Evolutionary conservation across 2,113 vertebrate species (phyloP), one percentile per base, ranked within the genome.

Genomic region (Amphiprion ocellaris): DNA sequence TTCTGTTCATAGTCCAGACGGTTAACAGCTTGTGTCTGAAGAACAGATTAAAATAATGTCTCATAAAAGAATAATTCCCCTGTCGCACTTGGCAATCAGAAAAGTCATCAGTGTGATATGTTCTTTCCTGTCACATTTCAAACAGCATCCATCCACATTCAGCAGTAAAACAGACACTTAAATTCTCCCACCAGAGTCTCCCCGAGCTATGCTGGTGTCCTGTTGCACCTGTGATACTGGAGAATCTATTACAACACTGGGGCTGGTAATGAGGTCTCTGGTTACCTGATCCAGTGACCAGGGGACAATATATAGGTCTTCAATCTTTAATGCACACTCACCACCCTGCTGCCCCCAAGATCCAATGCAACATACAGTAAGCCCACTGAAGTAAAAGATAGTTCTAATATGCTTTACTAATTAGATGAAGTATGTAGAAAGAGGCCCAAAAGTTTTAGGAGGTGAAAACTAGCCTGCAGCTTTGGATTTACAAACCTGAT

Each of bases 221-320:
- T 19, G 54, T 92, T 90, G 60, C 85, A 67, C 61, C 65, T 49
- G 63, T 21, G 89, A 91, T 82, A 92, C 59, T 0, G 67, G 81
- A 93, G 91, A 91, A 67, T 55, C 92, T 69, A 92, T 92, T 94
- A 93, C 90, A 91, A 86, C 69, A 73, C 67, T 68, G 5, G 19
- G 8, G 44, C 89, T 89, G 85, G 86, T 93, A 92, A 94, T 92
- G 87, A 90, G 82, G 54, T 79, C 67, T 93, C 87, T 24, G 16
- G 78, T 92, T 89, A 80, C 90, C 81, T 69, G 85, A 86, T 87
- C 89, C 56, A 49, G 65, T 90, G 78, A 81, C 89, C 55, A 17
- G 7, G 9, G 47, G 66, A 89, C 90, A 92, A 87, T 87, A 88
- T 16, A 33, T 52, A 66, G 17, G 8, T 70, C 64, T 77, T 93